Evolutionary conservation across 2,888 invertebrate species (phyloP).

Genomic region (Leptinotarsa tumamoca): DNA sequence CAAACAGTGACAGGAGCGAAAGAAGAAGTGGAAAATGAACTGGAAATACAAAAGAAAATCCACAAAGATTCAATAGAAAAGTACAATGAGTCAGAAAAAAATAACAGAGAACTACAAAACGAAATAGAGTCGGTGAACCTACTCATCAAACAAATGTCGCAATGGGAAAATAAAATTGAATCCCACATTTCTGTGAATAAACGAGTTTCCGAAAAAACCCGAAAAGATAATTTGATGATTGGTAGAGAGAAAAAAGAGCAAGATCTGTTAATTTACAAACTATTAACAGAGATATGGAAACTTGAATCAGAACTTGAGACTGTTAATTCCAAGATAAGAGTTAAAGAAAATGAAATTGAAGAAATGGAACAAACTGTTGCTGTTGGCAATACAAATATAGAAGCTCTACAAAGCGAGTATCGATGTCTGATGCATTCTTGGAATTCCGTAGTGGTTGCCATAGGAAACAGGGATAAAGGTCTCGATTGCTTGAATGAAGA

Average conservation of each 20-base stretch:
- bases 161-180: conserved; percentile 76
- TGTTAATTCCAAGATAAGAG: conserved; percentile 74
- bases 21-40: conserved; percentile 68
- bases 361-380: conserved; percentile 72
- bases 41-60: conserved; percentile 67
- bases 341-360: conserved; percentile 75
- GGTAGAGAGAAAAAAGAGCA: conserved; percentile 72
- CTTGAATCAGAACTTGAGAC: conserved; percentile 76
- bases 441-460: conserved; percentile 80
- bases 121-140: conserved; percentile 72
- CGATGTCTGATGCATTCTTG: conserved; percentile 78
- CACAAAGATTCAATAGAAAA: conserved; percentile 68
- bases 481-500: conserved; percentile 73
- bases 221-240: conserved; percentile 69
- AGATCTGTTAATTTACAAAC: conserved; percentile 70
- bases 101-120: conserved; percentile 70
- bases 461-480: conserved; percentile 77
- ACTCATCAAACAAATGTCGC: conserved; percentile 71
- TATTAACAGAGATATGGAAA: conserved; percentile 78
- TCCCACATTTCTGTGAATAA: conserved; percentile 74
- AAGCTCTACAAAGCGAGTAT: conserved; percentile 78
- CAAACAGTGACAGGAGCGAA: conserved; percentile 68
- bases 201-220: conserved; percentile 75
- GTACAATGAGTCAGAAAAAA: conserved; percentile 54
- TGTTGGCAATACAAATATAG: conserved; percentile 79